Conservation (phyloP, 2,888 invertebrate species). For the Nomada fucata region DNA sequence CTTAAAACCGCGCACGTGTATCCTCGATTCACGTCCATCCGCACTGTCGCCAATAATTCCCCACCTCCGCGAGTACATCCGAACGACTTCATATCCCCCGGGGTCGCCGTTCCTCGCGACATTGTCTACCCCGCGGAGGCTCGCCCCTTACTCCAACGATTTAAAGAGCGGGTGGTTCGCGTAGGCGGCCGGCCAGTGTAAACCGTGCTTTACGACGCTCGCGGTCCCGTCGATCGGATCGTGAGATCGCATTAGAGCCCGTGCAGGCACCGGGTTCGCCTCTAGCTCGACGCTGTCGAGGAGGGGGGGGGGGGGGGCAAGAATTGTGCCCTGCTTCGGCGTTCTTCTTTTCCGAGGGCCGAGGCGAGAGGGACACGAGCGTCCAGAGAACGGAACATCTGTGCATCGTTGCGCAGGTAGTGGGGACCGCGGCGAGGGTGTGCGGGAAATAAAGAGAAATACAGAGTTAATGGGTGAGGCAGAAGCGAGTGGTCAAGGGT, state of each 20-base stretch:
- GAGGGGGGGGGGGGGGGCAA: too few species aligned
- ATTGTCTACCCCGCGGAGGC: slow-evolving; percentile 51
- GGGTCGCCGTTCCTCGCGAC: slow-evolving; percentile 49
- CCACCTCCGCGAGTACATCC: slow-evolving; percentile 8
- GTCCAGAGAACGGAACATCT: too few species aligned
- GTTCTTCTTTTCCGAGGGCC: background rate
- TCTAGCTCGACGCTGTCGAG: slow-evolving; percentile 54
- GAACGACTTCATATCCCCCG: slow-evolving; percentile 57
- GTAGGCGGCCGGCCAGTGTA: slow-evolving; percentile 70
- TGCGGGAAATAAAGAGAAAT: slow-evolving; percentile 33
- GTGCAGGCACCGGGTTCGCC: slow-evolving; percentile 65
- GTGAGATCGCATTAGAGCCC: slow-evolving; percentile 73
- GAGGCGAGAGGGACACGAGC: background rate
- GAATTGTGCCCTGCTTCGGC: slow-evolving; percentile 19
- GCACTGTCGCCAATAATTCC: slow-evolving; percentile 40
- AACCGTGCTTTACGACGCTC: slow-evolving; percentile 69
- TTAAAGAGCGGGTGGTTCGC: slow-evolving; percentile 67
- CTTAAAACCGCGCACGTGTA: background rate
- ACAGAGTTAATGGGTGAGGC: slow-evolving; percentile 17
- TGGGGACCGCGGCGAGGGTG: background rate
- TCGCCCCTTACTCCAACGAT: slow-evolving; percentile 53
- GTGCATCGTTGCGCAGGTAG: background rate
- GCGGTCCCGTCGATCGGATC: slow-evolving; percentile 72
- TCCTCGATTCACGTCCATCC: background rate
- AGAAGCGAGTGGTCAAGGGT: background rate